A percentile compares a stretch with the other conserved stretches of the same genome.
Evolutionary conservation across 2,797 vertebrate species (phyloP).

Genomic region (Microchirus variegatus): DNA sequence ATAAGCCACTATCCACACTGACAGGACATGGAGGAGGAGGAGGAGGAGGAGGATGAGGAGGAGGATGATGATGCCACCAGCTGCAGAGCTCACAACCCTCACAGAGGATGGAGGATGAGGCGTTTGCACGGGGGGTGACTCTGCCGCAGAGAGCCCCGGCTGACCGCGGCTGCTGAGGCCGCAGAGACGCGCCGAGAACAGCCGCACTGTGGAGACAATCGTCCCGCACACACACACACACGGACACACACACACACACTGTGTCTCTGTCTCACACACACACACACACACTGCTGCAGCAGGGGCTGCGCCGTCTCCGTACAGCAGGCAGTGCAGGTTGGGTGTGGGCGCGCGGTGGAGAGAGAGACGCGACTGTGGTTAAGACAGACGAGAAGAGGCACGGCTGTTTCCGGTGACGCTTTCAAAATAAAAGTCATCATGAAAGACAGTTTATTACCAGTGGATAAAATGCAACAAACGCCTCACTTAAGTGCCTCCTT

Average conservation of each 20-base stretch:
- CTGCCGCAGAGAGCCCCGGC: not conserved
- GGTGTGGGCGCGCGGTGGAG: constrained; percentile 63
- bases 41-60: constrained; percentile 9
- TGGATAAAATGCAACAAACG: no score
- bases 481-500: no score
- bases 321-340: constrained; percentile 51
- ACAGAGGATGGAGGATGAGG: not conserved
- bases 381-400: accelerated
- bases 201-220: constrained; percentile 31
- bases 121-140: not conserved
- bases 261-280: constrained; percentile 13
- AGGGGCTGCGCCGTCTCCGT: constrained; percentile 42
- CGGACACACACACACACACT: no score
- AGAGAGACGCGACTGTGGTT: constrained; percentile 2
- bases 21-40: constrained; percentile 41
- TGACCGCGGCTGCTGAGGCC: constrained; percentile 15
- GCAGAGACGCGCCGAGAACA: constrained; percentile 10
- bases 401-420: accelerated
- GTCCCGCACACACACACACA: constrained; percentile 46
- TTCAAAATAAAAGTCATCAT: constrained; percentile 44
- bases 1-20: constrained; percentile 55
- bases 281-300: constrained; percentile 21
- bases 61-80: constrained; percentile 31
- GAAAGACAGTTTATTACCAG: no score
- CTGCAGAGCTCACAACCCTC: constrained; percentile 24